A percentile compares a stretch with the other conserved stretches of the same genome.
Conservation (phyloP, 1,140 invertebrate species). For the Lepidurus apus region DNA sequence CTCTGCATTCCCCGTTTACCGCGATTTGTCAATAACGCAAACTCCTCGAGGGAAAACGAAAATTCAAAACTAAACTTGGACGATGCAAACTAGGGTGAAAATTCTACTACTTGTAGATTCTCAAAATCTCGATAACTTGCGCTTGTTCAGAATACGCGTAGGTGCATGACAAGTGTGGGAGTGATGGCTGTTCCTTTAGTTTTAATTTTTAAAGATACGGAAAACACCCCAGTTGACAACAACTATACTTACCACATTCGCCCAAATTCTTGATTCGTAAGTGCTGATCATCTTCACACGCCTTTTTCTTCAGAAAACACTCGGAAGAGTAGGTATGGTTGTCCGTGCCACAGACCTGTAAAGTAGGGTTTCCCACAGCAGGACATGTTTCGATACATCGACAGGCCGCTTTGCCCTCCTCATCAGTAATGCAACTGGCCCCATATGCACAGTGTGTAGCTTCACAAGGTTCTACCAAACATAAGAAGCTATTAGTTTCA, state of each 20-base stretch:
- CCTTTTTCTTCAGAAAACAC: conserved; percentile 72
- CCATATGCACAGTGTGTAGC: conserved; percentile 5
- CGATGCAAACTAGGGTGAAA: too few relatives aligned
- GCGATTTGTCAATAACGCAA: conserved; percentile 9
- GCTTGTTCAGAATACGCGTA: too few relatives aligned
- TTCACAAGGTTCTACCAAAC: background rate
- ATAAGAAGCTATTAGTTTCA: background rate
- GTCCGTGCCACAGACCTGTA: conserved; percentile 57
- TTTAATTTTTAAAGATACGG: background rate
- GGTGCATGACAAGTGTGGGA: too few relatives aligned
- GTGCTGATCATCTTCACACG: conserved; percentile 48
- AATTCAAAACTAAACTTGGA: too few relatives aligned
- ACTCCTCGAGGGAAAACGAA: background rate
- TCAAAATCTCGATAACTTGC: too few relatives aligned
- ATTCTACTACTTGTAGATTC: too few relatives aligned
- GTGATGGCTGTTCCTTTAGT: too few relatives aligned
- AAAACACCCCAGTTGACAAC: background rate
- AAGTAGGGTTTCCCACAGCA: background rate
- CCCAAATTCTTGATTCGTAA: background rate
- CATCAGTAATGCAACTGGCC: conserved; percentile 13
- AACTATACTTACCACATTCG: conserved; percentile 7
- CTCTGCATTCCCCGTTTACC: background rate
- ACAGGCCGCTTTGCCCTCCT: conserved; percentile 58
- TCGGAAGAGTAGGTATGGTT: conserved; percentile 72
- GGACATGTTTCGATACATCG: conserved; percentile 43